Percentiles rank a stretch among this genome's conserved stretches.
Conservation (phyloP, 2,888 invertebrate species). For the Ophion costatus region DNA sequence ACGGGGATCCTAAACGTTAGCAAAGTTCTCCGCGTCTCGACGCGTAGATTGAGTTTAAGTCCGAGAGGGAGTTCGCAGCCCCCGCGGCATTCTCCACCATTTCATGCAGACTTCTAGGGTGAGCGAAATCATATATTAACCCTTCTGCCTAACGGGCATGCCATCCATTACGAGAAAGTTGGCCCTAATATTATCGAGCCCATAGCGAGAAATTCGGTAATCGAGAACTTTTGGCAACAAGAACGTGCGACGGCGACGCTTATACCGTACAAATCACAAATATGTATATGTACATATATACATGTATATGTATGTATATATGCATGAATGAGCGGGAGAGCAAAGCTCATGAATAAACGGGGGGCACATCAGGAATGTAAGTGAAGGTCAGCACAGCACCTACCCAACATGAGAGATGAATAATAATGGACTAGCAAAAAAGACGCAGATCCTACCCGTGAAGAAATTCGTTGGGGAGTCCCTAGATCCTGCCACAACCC, state of each 20-base stretch:
- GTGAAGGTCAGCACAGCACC: background rate
- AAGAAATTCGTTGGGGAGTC: too few relatives aligned
- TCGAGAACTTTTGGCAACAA: constrained; percentile 31
- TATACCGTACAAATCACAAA: background rate
- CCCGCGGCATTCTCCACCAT: constrained; percentile 25
- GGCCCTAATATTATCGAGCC: constrained; percentile 30
- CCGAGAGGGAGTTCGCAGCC: constrained; percentile 31
- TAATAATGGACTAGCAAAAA: background rate
- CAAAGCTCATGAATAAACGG: constrained; percentile 39
- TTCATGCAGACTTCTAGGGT: constrained; percentile 14
- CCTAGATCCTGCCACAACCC: too few relatives aligned
- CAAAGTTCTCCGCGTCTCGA: constrained; percentile 43
- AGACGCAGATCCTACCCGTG: too few relatives aligned
- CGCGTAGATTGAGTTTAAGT: constrained; percentile 51
- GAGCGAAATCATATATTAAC: constrained; percentile 45
- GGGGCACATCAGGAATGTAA: background rate
- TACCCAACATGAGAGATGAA: background rate
- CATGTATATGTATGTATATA: background rate
- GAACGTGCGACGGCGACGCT: background rate
- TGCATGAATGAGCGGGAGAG: background rate
- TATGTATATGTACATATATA: background rate
- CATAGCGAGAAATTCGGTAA: constrained; percentile 3
- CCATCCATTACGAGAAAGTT: constrained; percentile 37
- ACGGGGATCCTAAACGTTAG: constrained; percentile 28
- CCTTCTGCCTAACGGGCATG: constrained; percentile 37